Conservation (phyloP, 2,113 vertebrate genomes). For the Martes martes region DNA sequence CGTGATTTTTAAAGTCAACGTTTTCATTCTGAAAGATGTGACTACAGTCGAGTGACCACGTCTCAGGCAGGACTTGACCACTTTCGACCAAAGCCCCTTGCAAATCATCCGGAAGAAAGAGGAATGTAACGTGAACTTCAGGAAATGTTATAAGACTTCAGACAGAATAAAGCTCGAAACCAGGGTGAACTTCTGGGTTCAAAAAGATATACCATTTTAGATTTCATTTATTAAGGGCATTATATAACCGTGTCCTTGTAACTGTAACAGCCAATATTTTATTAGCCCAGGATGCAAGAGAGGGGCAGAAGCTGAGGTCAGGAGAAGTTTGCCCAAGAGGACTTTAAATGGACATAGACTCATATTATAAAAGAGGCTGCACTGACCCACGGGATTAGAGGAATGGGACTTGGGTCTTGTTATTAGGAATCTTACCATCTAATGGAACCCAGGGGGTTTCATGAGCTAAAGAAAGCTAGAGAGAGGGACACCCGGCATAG, state of each 20-base stretch:
- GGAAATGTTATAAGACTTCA: conserved; percentile 27
- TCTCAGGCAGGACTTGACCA: neutral
- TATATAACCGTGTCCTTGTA: conserved; percentile 1
- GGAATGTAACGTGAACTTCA: neutral
- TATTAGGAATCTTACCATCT: neutral
- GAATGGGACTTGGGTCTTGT: neutral
- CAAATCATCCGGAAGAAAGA: neutral
- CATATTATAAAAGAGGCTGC: neutral
- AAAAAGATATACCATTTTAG: conserved; percentile 20
- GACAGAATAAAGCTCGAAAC: neutral
- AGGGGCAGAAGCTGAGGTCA: neutral
- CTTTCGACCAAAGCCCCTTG: neutral
- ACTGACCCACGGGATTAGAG: neutral
- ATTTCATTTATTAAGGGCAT: conserved; percentile 56
- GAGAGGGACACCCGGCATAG: neutral
- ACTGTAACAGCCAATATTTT: conserved; percentile 49
- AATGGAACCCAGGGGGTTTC: neutral
- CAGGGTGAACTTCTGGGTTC: neutral
- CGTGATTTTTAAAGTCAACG: neutral
- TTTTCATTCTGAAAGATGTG: neutral
- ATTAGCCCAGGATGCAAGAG: conserved; percentile 21
- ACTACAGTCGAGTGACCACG: neutral
- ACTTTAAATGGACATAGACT: conserved; percentile 4
- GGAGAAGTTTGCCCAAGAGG: neutral
- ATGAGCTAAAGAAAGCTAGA: neutral